Evolutionary conservation across 2,113 vertebrate species (phyloP).

Genomic region (Orycteropus afer): DNA sequence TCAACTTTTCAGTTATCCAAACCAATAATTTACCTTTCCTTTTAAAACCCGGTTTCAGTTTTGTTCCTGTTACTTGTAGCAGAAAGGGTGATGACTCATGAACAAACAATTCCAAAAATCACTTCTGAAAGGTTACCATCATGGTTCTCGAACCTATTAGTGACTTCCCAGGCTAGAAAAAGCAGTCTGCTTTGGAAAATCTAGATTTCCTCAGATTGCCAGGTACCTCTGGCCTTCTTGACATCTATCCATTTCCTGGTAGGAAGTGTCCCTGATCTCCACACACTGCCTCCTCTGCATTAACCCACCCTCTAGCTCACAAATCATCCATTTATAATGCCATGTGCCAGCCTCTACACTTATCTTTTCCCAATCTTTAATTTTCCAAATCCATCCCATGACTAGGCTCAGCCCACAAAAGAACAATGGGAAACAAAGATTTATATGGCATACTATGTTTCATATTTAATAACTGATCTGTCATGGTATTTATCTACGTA

Average conservation of each 20-base stretch:
- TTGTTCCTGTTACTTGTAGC: neutral
- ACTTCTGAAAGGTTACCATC: neutral
- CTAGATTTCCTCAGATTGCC: neutral
- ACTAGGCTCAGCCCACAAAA: constrained; percentile 20
- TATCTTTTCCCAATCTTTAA: constrained; percentile 51
- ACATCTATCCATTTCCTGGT: neutral
- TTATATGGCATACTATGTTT: constrained; percentile 42
- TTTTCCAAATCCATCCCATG: constrained; percentile 59
- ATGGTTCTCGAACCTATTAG: neutral
- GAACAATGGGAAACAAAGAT: constrained; percentile 37
- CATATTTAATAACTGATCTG: constrained; percentile 59
- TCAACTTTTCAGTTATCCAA: neutral
- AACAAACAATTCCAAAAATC: neutral
- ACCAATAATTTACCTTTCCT: neutral
- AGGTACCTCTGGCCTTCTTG: neutral
- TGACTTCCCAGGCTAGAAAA: neutral
- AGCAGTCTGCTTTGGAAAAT: neutral
- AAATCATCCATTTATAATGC: neutral
- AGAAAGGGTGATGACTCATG: neutral
- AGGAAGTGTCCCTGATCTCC: neutral
- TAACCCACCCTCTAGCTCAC: neutral
- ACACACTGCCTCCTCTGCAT: neutral
- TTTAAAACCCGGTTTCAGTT: neutral
- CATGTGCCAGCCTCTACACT: neutral
- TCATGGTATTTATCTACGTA: constrained; percentile 65